Evolutionary conservation across 2,113 vertebrate genomes (phyloP), one percentile per base, ranked within the genome.

Genomic region (Onychorhynchus coronatus): DNA sequence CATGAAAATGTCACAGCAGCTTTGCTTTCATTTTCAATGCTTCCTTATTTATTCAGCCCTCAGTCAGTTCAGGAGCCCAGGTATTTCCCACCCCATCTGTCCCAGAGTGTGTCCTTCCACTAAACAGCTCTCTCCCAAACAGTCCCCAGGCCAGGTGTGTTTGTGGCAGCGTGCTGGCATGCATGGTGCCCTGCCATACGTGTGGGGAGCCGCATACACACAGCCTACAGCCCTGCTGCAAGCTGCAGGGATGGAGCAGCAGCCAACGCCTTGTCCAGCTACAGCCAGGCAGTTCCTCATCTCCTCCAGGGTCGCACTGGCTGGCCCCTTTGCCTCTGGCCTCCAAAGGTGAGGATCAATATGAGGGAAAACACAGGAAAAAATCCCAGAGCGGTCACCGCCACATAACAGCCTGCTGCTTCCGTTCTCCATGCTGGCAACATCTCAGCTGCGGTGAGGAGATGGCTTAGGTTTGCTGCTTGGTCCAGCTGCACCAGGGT

Each of bases 1-100:
- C 89, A 88, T 78, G 56, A 97, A 97, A 97, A 95, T 96, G 70
- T 95, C 90, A 95, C 61, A 71, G 77, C 67, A 87, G 78, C 88
- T 77, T 94, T 79, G 65, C 72, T 95, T 97, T 91, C 95, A 9
- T 93, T 94, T 95, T 93, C 85, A 87, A 17, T 24, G 47, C 61
- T 96, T 94, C 91, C 78, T 95, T 33, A 92, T 97, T 77, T 62
- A 41, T 58, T 73, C 46, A 82, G 66, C 39, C 11, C 30, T 77
- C 19, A 22, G 50, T 61, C 8, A 5, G 71, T n/a, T 91, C 56
- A 37, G 67, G n/a, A 77, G 58, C 56, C 23, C 2, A 12, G 42
- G 18, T 73, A 55, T 84, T 75, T 91, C 92, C 77, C 44, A 25
- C 58, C 56, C 27, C 46, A 14, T 44, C 31, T 6, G 46, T 85